These are phyloP conservation scores for Gorsachius magnificus DNA, from an alignment of 2,797 vertebrate genomes.

Conservation along the genomic window DNA sequence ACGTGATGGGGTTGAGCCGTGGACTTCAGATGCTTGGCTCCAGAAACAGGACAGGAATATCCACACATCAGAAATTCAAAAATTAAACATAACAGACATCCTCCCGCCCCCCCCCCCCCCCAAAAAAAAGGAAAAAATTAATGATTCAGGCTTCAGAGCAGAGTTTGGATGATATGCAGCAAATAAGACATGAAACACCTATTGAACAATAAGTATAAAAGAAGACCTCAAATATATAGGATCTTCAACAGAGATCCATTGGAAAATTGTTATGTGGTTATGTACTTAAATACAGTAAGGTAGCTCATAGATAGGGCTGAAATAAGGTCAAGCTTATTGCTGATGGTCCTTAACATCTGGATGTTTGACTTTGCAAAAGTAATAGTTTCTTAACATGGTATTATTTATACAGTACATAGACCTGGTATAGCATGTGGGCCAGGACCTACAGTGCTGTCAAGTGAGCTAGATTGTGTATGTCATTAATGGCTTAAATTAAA, in stretches of 20 bases:
- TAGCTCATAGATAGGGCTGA: not conserved
- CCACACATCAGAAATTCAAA: not conserved
- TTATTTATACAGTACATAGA: not conserved
- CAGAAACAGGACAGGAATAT: not conserved
- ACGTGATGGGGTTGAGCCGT: not conserved
- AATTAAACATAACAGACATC: not conserved
- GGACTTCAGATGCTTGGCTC: not conserved
- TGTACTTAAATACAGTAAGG: not conserved
- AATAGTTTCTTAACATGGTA: not conserved
- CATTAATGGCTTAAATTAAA: not conserved
- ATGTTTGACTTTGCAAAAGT: not conserved
- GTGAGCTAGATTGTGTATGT: not conserved
- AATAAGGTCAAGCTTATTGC: not conserved
- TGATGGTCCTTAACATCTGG: not conserved
- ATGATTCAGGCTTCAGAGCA: not conserved
- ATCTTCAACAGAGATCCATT: not conserved
- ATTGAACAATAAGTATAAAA: not conserved
- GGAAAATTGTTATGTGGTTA: not conserved
- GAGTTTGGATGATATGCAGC: not conserved
- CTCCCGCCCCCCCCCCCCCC: no score
- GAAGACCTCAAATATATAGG: not conserved
- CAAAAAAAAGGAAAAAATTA: not conserved
- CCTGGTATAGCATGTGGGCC: not conserved
- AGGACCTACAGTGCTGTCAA: not conserved
- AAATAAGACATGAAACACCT: not conserved